Evolutionary conservation across 2,888 invertebrate species (phyloP), one percentile per base, ranked within the genome.

Genomic region (Diaphora mendica): DNA sequence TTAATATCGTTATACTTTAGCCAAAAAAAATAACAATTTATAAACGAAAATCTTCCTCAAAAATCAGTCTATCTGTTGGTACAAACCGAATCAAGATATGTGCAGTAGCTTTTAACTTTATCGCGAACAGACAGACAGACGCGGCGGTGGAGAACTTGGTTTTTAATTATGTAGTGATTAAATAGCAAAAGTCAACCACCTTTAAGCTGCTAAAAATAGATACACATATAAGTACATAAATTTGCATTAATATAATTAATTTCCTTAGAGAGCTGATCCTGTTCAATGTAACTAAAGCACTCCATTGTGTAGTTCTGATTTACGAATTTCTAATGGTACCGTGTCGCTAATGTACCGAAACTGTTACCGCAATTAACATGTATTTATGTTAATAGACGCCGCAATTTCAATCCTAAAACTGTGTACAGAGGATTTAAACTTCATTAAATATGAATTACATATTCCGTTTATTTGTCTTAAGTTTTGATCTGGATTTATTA

Each of bases 251-350:
- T 71, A 66, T 71, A 66, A 66, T 48, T 72, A 69, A 83, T 84
- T 82, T 80, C 80, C 72, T 77, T 4, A 7, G 69, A 62, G 82
- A 13, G 62, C 4, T 33, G 17, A 66, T 8, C 8, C 59, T 75
- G 73, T 55, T 59, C 76, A 68, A 76, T 77, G 72, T 55, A 70
- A 23, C 64, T 39, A 62, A 71, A 77, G 65, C 78, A 73, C 11
- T 35, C 23, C 64, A 20, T 35, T 42, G 23, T 62, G 51, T 71
- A 74, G 20, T 20, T 48, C 48, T 72, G 73, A 77, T 82, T 84
- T 68, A 73, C 35, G 65, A 23, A 78, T 78, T 77, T 83, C 72
- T 77, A 83, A 77, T 83, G 74, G 73, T 78, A 39, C 11, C 39
- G 39, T 75, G 39, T 75, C 13, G 33, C 55, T 73, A 79, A 79